Percentiles rank a stretch among this genome's conserved stretches.
Conservation (phyloP, 1,140 invertebrate species). For the Megathymus violae region DNA sequence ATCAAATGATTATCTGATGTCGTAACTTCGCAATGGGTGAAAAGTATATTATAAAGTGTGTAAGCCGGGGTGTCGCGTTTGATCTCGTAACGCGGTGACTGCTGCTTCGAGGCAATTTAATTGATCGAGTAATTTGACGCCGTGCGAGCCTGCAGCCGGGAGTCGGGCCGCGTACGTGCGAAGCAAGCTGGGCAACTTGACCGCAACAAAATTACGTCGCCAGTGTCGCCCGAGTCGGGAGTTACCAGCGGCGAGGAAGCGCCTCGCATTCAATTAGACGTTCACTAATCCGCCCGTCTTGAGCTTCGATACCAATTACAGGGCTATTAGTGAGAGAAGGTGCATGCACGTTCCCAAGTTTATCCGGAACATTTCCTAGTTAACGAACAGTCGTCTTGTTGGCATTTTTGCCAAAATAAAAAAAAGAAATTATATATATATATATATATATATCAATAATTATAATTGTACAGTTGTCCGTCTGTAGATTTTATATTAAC, state of each 20-base stretch:
- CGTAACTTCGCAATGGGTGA: constrained; percentile 67
- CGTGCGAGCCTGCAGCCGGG: constrained; percentile 28
- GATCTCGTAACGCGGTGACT: constrained; percentile 61
- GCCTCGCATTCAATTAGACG: constrained; percentile 83
- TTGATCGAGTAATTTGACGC: constrained; percentile 72
- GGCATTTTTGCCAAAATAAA: neutral
- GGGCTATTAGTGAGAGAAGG: constrained; percentile 78
- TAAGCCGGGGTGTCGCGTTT: constrained; percentile 63
- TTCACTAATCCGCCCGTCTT: constrained; percentile 80
- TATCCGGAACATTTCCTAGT: constrained; percentile 6
- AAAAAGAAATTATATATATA: neutral
- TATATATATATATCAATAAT: no score
- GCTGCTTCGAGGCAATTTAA: constrained; percentile 68
- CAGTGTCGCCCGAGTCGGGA: constrained; percentile 50
- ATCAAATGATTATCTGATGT: constrained; percentile 76
- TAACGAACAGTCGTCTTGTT: constrained; percentile 37
- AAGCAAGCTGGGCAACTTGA: constrained; percentile 70
- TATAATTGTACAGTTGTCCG: no score
- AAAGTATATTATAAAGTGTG: constrained; percentile 51
- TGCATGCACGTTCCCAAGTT: constrained; percentile 46
- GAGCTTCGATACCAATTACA: constrained; percentile 83
- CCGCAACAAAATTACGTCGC: constrained; percentile 74
- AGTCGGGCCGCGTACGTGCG: constrained; percentile 59
- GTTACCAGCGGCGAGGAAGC: constrained; percentile 52
- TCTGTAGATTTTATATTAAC: no score